Evolutionary conservation across 2,113 vertebrate species (phyloP).

Genomic region (Actenoides lindsayi): DNA sequence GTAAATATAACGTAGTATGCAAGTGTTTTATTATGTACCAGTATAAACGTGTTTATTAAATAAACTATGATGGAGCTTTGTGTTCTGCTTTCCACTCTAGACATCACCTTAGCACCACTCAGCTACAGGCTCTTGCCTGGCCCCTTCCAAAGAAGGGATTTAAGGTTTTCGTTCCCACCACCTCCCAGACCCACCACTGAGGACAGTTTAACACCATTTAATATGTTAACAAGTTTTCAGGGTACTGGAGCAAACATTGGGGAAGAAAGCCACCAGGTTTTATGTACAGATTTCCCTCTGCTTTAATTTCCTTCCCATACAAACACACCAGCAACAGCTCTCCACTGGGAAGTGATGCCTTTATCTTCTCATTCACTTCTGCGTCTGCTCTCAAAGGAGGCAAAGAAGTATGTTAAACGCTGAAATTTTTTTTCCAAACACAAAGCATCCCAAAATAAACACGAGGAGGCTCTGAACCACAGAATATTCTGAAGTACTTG

Average conservation of each 20-base stretch:
- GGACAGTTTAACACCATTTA: not conserved
- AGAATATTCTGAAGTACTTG: not conserved
- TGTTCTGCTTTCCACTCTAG: not conserved
- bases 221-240: not conserved
- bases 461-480: conserved; percentile 14
- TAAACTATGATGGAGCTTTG: rapidly evolving
- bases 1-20: rapidly evolving
- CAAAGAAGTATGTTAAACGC: not conserved
- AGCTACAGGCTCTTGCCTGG: not conserved
- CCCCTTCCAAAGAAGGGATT: not conserved
- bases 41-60: rapidly evolving
- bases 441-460: conserved; percentile 51
- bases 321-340: not conserved
- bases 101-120: rapidly evolving
- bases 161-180: not conserved
- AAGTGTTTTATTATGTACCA: rapidly evolving
- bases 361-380: not conserved
- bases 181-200: not conserved
- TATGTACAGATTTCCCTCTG: not conserved
- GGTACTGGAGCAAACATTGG: not conserved
- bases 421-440: not conserved
- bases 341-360: not conserved
- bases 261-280: not conserved
- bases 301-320: not conserved
- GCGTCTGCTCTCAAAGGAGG: not conserved